Evolutionary conservation across 37 sponge, comb jelly and placozoan species (phyloP), one percentile per base, ranked within the genome.

Genomic region (Cliona cf. orientalis): DNA sequence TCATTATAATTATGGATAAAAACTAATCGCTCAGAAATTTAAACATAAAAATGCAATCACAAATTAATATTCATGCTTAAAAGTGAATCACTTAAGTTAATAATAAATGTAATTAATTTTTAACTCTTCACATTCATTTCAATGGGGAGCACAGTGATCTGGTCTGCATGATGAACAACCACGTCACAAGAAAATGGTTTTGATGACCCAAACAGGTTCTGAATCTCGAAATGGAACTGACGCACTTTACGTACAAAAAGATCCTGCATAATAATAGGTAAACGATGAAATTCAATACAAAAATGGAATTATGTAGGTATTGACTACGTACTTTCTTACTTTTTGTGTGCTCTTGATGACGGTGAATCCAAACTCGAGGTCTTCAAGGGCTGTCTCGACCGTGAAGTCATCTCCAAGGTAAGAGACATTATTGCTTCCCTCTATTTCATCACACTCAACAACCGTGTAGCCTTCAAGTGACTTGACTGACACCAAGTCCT

Each of bases 101-200:
- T n/a, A n/a, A n/a, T n/a, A n/a, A n/a, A n/a, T n/a, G n/a, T n/a
- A n/a, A n/a, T n/a, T n/a, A n/a, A n/a, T n/a, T n/a, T n/a, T n/a
- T n/a, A n/a, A n/a, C n/a, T n/a, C n/a, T n/a, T n/a, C n/a, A 49
- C 53, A 9, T 49, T 9, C 53, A 83, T 36, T 65, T 87, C 87
- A 35, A 87, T 67, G 31, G 87, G 80, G 12, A 87, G 40, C 26
- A 67, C 61, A 65, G 65, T 73, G n/a, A 80, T 14, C 36, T 87
- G 80, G 41, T 74, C 79, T 6, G 75, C 66, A 74, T 73, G 58
- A 1, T 56, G 55, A 2, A 87, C 80, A 44, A 69, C 67, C 5
- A 88, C 82, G 58, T 88, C 89, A 69, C 89, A 88, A 1, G 89
- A 82, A 57, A 88, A 88, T 1, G 73, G 78, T 56, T 88, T 88